These are phyloP conservation scores for Sylvicapra grimmia DNA, from an alignment of 2,113 vertebrate species.

Conservation along the genomic window DNA sequence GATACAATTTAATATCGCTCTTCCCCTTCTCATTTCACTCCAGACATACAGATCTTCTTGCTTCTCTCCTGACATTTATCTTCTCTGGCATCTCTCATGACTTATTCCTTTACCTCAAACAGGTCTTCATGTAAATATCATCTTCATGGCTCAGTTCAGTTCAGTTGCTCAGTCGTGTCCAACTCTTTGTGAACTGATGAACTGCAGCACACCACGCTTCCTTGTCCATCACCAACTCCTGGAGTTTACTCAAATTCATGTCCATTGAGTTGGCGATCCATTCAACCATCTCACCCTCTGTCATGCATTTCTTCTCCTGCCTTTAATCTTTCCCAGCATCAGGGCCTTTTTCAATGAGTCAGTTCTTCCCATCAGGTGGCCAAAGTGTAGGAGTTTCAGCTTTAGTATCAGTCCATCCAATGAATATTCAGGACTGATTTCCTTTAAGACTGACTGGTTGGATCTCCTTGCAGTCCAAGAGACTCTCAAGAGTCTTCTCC, in stretches of 20 bases:
- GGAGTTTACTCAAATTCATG: neutral
- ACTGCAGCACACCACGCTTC: neutral
- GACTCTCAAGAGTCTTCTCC: neutral
- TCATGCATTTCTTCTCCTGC: neutral
- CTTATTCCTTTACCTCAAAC: neutral
- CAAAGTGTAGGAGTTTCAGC: neutral
- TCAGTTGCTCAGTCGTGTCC: neutral
- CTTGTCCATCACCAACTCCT: neutral
- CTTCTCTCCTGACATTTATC: neutral
- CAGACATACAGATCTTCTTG: neutral
- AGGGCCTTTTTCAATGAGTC: neutral
- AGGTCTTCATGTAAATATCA: neutral
- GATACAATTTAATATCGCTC: neutral
- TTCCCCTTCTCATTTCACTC: neutral
- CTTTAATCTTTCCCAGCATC: neutral
- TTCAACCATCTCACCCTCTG: neutral
- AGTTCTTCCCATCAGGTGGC: neutral
- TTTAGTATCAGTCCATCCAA: neutral
- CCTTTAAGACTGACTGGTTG: neutral
- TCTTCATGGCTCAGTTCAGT: neutral
- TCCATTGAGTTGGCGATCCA: neutral
- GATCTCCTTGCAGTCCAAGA: neutral
- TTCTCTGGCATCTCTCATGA: neutral
- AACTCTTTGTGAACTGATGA: neutral
- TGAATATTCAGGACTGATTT: neutral